phyloP scores from a whole-genome alignment of 1,140 invertebrate genomes.

The Zaprionus kolodkinae region DNA sequence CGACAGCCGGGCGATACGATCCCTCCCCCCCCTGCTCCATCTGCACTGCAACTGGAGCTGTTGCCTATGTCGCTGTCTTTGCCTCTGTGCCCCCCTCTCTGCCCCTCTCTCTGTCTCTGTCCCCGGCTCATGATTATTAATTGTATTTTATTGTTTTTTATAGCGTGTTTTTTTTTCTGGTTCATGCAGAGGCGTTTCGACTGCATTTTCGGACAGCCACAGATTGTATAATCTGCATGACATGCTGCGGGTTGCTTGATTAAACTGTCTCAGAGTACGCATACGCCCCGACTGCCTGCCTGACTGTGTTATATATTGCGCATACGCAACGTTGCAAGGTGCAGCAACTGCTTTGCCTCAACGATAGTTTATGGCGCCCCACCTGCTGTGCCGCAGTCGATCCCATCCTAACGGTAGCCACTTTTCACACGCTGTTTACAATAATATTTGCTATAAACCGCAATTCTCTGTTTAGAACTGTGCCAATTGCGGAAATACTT shows the following conservation, averaged over 20 bases:
- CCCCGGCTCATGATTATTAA: slow-evolving; percentile 14
- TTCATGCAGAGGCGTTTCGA: not conserved
- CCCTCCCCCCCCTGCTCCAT: not conserved
- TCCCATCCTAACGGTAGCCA: slow-evolving; percentile 30
- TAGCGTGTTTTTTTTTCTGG: not conserved
- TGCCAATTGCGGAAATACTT: slow-evolving; percentile 64
- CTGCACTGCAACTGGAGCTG: not conserved
- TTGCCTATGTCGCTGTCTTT: not conserved
- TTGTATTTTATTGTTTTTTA: slow-evolving; percentile 7
- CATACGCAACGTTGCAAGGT: slow-evolving; percentile 50
- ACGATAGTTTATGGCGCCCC: slow-evolving; percentile 14
- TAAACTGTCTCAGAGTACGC: slow-evolving; percentile 30
- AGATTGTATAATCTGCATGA: slow-evolving; percentile 28
- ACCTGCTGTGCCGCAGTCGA: slow-evolving; percentile 41
- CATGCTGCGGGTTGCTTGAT: not conserved
- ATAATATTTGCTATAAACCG: slow-evolving; percentile 41
- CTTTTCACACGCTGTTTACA: slow-evolving; percentile 60
- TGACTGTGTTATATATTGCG: slow-evolving; percentile 42
- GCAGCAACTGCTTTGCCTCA: slow-evolving; percentile 43
- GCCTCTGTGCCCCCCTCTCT: not conserved
- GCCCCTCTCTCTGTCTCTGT: not conserved
- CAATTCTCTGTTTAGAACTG: slow-evolving; percentile 51
- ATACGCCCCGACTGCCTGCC: slow-evolving; percentile 49
- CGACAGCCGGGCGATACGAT: slow-evolving; percentile 1
- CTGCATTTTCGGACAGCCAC: not conserved